Percentiles rank a stretch among this genome's conserved stretches.
Evolutionary conservation across 2,888 invertebrate species (phyloP).

Genomic region (Napeogenes sylphis): DNA sequence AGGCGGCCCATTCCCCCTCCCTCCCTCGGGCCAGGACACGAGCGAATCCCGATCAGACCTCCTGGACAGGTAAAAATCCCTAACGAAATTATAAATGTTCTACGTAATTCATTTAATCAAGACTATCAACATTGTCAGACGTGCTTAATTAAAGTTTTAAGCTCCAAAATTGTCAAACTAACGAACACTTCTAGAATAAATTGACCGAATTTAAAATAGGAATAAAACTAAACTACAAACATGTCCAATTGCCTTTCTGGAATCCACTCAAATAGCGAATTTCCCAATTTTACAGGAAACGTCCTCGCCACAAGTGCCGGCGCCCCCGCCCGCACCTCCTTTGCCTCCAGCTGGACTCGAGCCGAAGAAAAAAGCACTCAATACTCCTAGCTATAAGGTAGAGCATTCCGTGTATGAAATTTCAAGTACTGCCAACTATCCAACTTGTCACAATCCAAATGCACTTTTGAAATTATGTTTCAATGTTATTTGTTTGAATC

Average conservation of each 20-base stretch:
- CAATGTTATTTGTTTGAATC: constrained; percentile 11
- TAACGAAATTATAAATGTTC: background rate
- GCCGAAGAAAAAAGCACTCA: constrained; percentile 84
- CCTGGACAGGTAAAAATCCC: constrained; percentile 76
- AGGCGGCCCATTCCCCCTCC: constrained; percentile 90
- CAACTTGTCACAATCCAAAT: constrained; percentile 17
- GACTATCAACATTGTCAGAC: background rate
- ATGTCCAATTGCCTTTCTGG: constrained; percentile 18
- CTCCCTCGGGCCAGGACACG: constrained; percentile 87
- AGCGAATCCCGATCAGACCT: constrained; percentile 89
- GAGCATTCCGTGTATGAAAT: constrained; percentile 10
- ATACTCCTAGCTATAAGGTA: constrained; percentile 84
- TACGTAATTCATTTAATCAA: background rate
- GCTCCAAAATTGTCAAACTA: constrained; percentile 4
- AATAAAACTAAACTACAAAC: constrained; percentile 22
- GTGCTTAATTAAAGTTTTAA: background rate
- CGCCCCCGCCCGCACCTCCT: constrained; percentile 71
- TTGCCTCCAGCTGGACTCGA: constrained; percentile 63
- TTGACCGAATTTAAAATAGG: constrained; percentile 19
- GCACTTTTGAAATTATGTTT: constrained; percentile 7
- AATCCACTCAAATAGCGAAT: constrained; percentile 21
- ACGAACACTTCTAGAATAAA: constrained; percentile 8
- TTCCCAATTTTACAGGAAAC: constrained; percentile 61
- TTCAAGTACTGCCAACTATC: constrained; percentile 4
- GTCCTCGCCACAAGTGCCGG: constrained; percentile 72